Percentiles rank a stretch among this genome's conserved stretches.
These are phyloP conservation scores for Strigamia maritima DNA, from an alignment of 2,888 invertebrate species.

Conservation along the genomic window DNA sequence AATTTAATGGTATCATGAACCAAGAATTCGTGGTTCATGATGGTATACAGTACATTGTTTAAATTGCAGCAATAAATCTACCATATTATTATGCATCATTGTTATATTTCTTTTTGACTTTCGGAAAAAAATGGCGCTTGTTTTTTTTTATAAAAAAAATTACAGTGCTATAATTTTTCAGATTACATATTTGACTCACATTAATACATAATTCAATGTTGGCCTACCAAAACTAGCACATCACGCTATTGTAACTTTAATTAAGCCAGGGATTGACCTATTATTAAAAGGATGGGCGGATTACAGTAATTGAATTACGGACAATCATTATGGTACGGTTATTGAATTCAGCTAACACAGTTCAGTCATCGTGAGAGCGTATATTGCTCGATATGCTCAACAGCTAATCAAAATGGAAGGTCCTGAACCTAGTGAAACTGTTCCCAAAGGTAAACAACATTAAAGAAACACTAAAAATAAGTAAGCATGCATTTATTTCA, in stretches of 20 bases:
- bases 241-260: background rate
- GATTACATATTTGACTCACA: background rate
- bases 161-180: no score
- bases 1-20: no score
- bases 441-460: background rate
- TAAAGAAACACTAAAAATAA: background rate
- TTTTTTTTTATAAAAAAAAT: no score
- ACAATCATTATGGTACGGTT: background rate
- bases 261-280: conserved; percentile 19
- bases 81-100: no score
- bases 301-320: conserved; percentile 12
- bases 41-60: no score
- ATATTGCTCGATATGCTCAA: background rate
- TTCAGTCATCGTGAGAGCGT: background rate
- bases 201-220: no score
- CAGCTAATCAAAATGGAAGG: conserved; percentile 5
- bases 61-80: background rate
- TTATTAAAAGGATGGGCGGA: conserved; percentile 16
- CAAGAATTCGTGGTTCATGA: no score
- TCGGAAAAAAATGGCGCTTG: background rate
- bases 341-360: background rate
- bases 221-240: background rate
- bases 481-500: background rate
- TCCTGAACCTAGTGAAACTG: background rate
- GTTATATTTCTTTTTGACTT: background rate